Evolutionary conservation across 2,113 vertebrate genomes (phyloP).

Genomic region (Cephalophus harveyi): DNA sequence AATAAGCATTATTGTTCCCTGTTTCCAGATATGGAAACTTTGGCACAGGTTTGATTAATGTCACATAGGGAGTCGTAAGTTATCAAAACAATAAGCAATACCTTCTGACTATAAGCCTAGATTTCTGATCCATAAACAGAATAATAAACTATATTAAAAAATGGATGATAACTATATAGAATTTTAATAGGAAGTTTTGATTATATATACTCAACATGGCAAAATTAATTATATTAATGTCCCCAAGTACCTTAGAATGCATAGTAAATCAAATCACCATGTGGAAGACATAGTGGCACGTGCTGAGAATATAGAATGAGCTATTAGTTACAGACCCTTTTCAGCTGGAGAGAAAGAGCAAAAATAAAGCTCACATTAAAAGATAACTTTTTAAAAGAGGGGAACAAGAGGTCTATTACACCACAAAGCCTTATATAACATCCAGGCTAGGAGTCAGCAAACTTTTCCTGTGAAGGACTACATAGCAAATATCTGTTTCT

Average conservation of each 20-base stretch:
- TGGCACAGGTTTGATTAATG: neutral
- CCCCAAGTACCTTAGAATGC: neutral
- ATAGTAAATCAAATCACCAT: neutral
- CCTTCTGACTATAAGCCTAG: neutral
- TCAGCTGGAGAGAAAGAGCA: neutral
- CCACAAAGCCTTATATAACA: neutral
- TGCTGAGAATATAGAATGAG: neutral
- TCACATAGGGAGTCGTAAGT: neutral
- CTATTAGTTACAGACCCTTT: neutral
- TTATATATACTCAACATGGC: neutral
- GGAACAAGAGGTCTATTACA: neutral
- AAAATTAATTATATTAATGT: neutral
- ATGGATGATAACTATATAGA: neutral
- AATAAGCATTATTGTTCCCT: neutral
- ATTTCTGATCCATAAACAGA: neutral
- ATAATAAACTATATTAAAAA: neutral
- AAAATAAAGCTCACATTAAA: neutral
- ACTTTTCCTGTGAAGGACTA: neutral
- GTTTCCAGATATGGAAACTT: neutral
- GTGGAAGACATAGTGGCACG: neutral
- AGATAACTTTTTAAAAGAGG: neutral
- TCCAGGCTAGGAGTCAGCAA: neutral
- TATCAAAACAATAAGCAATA: slow-evolving; percentile 8
- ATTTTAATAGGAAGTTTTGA: slow-evolving; percentile 6
- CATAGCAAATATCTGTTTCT: neutral